phyloP scores from a whole-genome alignment of 2,797 vertebrate species.

The Schizopygopsis pylzovi region DNA sequence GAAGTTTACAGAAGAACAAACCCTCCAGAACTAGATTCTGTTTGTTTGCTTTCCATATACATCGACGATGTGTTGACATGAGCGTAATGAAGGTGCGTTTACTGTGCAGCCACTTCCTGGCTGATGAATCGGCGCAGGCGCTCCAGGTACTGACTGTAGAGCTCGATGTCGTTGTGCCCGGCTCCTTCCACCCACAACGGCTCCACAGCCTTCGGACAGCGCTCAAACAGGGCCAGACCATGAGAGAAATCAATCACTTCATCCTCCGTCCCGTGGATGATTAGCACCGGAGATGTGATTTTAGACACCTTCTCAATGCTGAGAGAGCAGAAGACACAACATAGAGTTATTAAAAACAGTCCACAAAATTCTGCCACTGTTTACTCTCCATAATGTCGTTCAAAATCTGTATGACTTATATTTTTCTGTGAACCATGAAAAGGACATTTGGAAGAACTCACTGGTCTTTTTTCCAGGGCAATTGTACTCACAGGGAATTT shows the following conservation, averaged over 20 bases:
- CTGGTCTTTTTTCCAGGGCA: background rate
- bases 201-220: conserved; percentile 97
- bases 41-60: conserved; percentile 12
- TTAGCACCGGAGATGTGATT: conserved; percentile 96
- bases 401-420: background rate
- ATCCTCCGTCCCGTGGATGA: conserved; percentile 97
- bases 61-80: background rate
- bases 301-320: conserved; percentile 99
- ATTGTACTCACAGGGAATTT: background rate
- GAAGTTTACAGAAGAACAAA: conserved; percentile 7
- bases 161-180: conserved; percentile 98
- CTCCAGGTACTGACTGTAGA: conserved; percentile 99
- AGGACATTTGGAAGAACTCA: background rate
- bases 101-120: conserved; percentile 86
- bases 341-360: background rate
- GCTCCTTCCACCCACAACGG: conserved; percentile 98
- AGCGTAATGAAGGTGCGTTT: conserved; percentile 16
- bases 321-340: background rate
- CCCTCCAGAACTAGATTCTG: background rate
- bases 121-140: conserved; percentile 96
- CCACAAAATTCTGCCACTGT: background rate
- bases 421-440: background rate
- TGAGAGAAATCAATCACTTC: conserved; percentile 99
- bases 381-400: background rate
- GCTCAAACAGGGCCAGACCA: conserved; percentile 93